Conservation (phyloP, 2,888 invertebrate genomes). For the Ochropleura plecta region DNA sequence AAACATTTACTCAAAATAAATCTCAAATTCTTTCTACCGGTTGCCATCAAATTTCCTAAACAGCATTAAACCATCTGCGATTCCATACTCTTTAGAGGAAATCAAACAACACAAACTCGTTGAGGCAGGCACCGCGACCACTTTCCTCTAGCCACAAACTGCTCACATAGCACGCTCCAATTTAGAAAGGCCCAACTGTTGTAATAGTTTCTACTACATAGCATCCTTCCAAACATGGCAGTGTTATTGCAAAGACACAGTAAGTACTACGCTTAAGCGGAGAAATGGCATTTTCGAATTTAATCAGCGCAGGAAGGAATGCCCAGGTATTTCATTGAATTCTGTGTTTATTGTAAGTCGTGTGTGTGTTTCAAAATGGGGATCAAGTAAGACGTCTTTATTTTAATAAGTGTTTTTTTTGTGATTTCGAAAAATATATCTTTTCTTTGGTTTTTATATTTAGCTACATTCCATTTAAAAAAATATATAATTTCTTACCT, state of each 20-base stretch:
- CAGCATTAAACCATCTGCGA: conserved; percentile 54
- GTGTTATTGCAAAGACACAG: conserved; percentile 66
- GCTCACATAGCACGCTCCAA: conserved; percentile 73
- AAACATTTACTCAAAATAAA: neutral
- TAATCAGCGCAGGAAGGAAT: conserved; percentile 72
- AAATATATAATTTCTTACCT: neutral
- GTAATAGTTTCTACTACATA: conserved; percentile 51
- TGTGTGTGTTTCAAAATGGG: conserved; percentile 70
- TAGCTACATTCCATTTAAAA: neutral
- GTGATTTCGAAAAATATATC: neutral
- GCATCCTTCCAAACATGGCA: conserved; percentile 63
- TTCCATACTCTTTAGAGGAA: conserved; percentile 75
- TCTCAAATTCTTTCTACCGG: neutral
- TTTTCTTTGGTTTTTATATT: neutral
- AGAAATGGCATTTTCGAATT: conserved; percentile 75
- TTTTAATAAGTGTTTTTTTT: neutral
- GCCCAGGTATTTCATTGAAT: conserved; percentile 70
- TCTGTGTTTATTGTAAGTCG: conserved; percentile 69
- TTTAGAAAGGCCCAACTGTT: conserved; percentile 67
- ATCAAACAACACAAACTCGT: conserved; percentile 77
- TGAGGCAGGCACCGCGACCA: conserved; percentile 72
- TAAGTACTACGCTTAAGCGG: conserved; percentile 65
- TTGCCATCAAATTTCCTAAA: conserved; percentile 2
- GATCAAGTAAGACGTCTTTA: conserved; percentile 70
- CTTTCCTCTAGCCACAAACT: conserved; percentile 77